These are phyloP conservation scores for Chlamydotis undulata DNA, from an alignment of 2,113 vertebrate genomes.

Conservation along the genomic window DNA sequence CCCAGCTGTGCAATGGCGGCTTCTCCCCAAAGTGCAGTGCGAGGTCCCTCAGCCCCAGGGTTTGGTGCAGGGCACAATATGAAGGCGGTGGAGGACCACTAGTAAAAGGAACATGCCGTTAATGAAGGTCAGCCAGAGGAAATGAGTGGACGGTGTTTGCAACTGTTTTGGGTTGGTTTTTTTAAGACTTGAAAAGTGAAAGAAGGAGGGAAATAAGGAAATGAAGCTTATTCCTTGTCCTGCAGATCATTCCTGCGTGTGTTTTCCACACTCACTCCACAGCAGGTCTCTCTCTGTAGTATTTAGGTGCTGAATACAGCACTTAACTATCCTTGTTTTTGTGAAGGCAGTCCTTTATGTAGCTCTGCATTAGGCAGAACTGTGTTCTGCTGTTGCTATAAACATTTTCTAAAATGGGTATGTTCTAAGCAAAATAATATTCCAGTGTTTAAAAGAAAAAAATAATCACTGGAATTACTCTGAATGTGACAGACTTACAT, in stretches of 20 bases:
- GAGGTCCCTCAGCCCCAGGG: background rate
- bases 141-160: background rate
- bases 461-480: background rate
- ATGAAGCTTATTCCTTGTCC: background rate
- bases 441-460: background rate
- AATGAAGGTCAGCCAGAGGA: background rate
- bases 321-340: background rate
- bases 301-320: background rate
- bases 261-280: background rate
- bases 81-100: background rate
- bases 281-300: background rate
- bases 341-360: background rate
- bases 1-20: fast-evolving
- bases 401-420: background rate
- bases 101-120: background rate
- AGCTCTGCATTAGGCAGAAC: background rate
- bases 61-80: background rate
- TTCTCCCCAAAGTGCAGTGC: background rate
- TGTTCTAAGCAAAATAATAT: background rate
- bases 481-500: background rate
- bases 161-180: background rate
- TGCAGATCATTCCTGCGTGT: background rate
- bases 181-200: background rate
- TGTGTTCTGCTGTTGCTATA: background rate
- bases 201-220: background rate